A percentile compares a stretch with the other conserved stretches of the same genome.
Conservation (phyloP, 2,888 invertebrate genomes). For the Drosophila infuscata region DNA sequence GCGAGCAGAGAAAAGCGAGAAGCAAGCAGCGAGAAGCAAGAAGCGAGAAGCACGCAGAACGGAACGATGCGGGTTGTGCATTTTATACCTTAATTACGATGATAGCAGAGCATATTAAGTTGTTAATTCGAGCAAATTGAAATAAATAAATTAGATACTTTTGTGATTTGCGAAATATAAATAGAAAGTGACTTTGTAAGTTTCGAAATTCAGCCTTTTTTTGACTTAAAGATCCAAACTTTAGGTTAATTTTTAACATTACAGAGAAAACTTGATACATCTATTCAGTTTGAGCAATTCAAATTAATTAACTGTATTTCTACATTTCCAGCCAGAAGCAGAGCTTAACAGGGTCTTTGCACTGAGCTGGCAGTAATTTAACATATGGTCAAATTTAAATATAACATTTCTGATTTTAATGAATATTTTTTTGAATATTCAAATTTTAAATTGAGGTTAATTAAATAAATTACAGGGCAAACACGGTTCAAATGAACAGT, state of each 20-base stretch:
- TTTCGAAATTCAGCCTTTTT: background rate
- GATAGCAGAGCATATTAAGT: background rate
- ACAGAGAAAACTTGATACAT: background rate
- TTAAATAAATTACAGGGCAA: background rate
- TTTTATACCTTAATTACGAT: constrained; percentile 4
- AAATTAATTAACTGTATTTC: background rate
- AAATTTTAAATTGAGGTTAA: background rate
- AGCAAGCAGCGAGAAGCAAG: background rate
- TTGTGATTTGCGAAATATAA: background rate
- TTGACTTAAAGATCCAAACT: background rate
- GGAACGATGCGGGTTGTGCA: background rate
- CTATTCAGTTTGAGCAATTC: background rate
- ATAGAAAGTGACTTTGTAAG: background rate
- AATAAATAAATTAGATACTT: background rate
- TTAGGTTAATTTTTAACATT: background rate
- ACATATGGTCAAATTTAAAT: background rate
- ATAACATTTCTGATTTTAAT: background rate
- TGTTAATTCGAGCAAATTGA: background rate
- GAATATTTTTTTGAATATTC: background rate
- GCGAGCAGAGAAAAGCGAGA: background rate
- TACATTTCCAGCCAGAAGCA: no score
- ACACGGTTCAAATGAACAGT: background rate
- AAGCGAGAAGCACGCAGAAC: background rate
- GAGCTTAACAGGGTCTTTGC: background rate
- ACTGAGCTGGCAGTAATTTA: background rate